A percentile compares a stretch with the other conserved stretches of the same genome.
phyloP scores from a whole-genome alignment of 2,888 invertebrate species.

The Calameuta pallipes region DNA sequence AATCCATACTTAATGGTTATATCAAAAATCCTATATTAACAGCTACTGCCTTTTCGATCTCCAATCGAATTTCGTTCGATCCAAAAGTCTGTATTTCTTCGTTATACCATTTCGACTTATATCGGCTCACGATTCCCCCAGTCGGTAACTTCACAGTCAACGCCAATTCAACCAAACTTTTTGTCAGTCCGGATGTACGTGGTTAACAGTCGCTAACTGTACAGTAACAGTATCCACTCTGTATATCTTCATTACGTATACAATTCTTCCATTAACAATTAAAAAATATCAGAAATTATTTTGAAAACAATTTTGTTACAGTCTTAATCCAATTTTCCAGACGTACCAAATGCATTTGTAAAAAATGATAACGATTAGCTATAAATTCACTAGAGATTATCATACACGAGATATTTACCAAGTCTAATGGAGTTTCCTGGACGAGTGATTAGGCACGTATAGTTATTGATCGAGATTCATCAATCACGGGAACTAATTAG shows the following conservation, averaged over 20 bases:
- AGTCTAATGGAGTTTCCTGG: background rate
- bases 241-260: background rate
- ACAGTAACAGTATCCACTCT: background rate
- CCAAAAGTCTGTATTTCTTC: background rate
- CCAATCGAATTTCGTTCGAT: background rate
- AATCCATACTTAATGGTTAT: background rate
- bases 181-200: slow-evolving; percentile 16
- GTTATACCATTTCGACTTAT: background rate
- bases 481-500: background rate
- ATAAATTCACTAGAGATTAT: background rate
- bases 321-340: background rate
- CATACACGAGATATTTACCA: background rate
- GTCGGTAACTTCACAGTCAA: background rate
- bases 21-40: background rate
- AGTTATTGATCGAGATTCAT: background rate
- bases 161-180: background rate
- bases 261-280: background rate
- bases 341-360: background rate
- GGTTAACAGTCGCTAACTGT: background rate
- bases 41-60: too few species aligned
- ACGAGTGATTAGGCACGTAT: background rate
- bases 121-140: background rate
- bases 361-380: background rate
- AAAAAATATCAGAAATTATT: background rate
- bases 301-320: background rate